Percentiles rank a stretch among this genome's conserved stretches.
These are phyloP conservation scores for Phoxinus dragarum DNA, from an alignment of 2,797 vertebrate species.

Conservation along the genomic window DNA sequence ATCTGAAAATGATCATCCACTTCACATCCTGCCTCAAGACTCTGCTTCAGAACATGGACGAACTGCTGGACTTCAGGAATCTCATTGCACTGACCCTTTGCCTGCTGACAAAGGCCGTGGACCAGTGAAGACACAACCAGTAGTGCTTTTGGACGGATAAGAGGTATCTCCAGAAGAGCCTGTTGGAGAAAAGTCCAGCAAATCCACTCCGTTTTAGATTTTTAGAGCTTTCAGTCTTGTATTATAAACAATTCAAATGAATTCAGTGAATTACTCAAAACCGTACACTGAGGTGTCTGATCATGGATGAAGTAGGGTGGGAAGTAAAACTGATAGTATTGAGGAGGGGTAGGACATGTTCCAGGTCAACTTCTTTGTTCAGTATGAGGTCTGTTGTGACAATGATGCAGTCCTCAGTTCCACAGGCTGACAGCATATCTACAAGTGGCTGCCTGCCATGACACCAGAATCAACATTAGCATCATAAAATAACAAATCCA, in stretches of 20 bases:
- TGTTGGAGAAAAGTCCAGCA: slow-evolving; percentile 55
- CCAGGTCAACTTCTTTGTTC: slow-evolving; percentile 78
- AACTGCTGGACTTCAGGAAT: slow-evolving; percentile 78
- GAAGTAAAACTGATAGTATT: slow-evolving; percentile 81
- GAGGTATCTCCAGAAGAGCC: slow-evolving; percentile 77
- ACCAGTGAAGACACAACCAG: slow-evolving; percentile 81
- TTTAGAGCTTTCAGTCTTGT: background rate
- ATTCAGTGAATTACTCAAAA: background rate
- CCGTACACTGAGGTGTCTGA: slow-evolving; percentile 81
- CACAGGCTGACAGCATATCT: slow-evolving; percentile 84
- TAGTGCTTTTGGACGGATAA: slow-evolving; percentile 72
- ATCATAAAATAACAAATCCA: background rate
- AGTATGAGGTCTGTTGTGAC: slow-evolving; percentile 80
- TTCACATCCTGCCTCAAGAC: slow-evolving; percentile 72
- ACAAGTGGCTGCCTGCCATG: slow-evolving; percentile 81
- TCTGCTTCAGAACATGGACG: slow-evolving; percentile 73
- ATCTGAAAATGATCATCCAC: slow-evolving; percentile 51
- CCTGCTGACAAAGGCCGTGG: slow-evolving; percentile 79
- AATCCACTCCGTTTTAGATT: background rate
- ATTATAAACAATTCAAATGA: background rate
- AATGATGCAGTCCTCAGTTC: slow-evolving; percentile 82
- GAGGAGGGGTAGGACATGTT: slow-evolving; percentile 77
- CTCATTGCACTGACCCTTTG: slow-evolving; percentile 68
- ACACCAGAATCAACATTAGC: slow-evolving; percentile 36
- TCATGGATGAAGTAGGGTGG: slow-evolving; percentile 78